A percentile compares a stretch with the other conserved stretches of the same genome.
Evolutionary conservation across 2,888 invertebrate genomes (phyloP).

Genomic region (Cosmia trapezina): DNA sequence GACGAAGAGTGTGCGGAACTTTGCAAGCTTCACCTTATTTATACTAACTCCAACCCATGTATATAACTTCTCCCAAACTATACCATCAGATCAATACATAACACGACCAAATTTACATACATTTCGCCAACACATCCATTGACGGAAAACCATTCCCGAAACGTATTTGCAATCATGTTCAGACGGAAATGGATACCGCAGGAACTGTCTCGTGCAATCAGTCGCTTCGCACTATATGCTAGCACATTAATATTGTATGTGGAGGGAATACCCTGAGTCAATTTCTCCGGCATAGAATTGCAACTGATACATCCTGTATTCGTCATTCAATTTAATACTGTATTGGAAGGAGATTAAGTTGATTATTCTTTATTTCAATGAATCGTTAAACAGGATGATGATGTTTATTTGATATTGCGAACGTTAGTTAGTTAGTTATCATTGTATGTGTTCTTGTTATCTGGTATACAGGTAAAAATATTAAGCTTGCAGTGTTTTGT

Average conservation of each 20-base stretch:
- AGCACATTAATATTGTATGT: conserved; percentile 76
- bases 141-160: conserved; percentile 39
- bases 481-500: conserved; percentile 21
- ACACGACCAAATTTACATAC: conserved; percentile 37
- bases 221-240: conserved; percentile 52
- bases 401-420: conserved; percentile 52
- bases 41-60: conserved; percentile 70
- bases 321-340: conserved; percentile 49
- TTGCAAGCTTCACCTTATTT: conserved; percentile 70
- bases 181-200: conserved; percentile 50
- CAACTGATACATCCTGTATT: conserved; percentile 72
- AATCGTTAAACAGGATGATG: conserved; percentile 46
- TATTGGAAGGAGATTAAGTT: conserved; percentile 49
- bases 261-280: conserved; percentile 82
- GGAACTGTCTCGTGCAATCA: conserved; percentile 38
- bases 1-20: conserved; percentile 69
- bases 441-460: conserved; percentile 54
- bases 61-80: conserved; percentile 55
- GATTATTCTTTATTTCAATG: conserved; percentile 40
- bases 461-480: conserved; percentile 41
- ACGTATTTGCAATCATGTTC: conserved; percentile 31
- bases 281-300: conserved; percentile 79
- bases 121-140: conserved; percentile 62
- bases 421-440: conserved; percentile 42
- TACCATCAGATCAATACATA: conserved; percentile 54